phyloP scores from a whole-genome alignment of 2,797 vertebrate species.

The Falco naumanni region DNA sequence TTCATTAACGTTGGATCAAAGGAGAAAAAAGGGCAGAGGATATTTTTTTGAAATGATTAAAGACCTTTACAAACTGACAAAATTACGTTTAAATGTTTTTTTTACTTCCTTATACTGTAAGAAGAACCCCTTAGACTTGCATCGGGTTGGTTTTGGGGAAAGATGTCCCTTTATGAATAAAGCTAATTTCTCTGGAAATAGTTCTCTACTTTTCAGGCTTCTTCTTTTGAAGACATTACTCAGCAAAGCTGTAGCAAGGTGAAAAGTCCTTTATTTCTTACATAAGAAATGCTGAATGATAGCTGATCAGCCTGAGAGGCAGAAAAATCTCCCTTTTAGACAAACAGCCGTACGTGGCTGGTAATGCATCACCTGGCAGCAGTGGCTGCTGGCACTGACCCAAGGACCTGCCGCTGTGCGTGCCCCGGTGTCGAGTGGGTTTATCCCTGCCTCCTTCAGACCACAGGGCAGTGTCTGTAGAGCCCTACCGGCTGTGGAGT shows the following conservation, averaged over 20 bases:
- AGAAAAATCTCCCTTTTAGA: background rate
- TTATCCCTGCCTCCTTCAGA: accelerated
- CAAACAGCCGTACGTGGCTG: background rate
- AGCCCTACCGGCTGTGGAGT: background rate
- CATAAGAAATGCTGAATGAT: background rate
- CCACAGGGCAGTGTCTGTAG: background rate
- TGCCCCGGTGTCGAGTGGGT: accelerated
- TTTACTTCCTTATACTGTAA: background rate
- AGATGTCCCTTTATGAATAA: background rate
- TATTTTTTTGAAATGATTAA: background rate
- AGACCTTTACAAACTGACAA: background rate
- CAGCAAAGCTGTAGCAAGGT: background rate
- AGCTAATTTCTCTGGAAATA: background rate
- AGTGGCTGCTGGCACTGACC: background rate
- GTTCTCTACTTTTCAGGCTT: background rate
- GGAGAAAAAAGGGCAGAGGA: constrained; percentile 20
- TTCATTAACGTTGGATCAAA: constrained; percentile 74
- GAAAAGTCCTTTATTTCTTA: background rate
- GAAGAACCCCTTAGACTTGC: background rate
- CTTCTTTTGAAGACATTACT: background rate
- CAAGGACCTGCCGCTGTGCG: background rate
- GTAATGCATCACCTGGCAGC: background rate
- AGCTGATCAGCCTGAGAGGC: background rate
- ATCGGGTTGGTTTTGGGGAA: background rate
- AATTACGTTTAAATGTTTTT: background rate